phyloP scores from a whole-genome alignment of 2,888 invertebrate genomes.

The Meliscaeva auricollis region DNA sequence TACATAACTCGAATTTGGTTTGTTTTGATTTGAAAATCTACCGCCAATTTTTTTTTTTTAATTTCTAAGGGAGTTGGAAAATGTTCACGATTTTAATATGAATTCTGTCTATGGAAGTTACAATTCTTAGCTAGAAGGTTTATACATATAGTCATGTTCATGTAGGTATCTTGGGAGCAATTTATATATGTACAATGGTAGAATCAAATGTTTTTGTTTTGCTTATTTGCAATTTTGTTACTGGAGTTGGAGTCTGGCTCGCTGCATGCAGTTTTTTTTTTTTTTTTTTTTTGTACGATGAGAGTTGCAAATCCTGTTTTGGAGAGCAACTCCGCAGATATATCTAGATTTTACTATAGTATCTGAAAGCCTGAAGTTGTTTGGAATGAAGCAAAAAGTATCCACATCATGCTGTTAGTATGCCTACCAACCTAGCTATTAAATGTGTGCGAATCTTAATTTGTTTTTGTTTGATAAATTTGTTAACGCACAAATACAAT shows the following conservation, averaged over 20 bases:
- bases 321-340: slow-evolving; percentile 7
- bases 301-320: slow-evolving; percentile 72
- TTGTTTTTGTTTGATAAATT: background rate
- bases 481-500: slow-evolving; percentile 3
- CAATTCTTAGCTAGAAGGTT: too few relatives aligned
- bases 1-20: background rate
- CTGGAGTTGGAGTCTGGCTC: background rate
- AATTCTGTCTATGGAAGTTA: background rate
- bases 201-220: slow-evolving; percentile 7
- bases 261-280: slow-evolving; percentile 13
- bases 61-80: too few relatives aligned
- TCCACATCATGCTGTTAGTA: too few relatives aligned
- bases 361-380: slow-evolving; percentile 2
- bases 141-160: too few relatives aligned
- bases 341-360: slow-evolving; percentile 18
- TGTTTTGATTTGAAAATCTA: slow-evolving; percentile 32
- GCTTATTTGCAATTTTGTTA: slow-evolving; percentile 1
- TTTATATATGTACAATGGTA: background rate
- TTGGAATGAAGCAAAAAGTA: background rate
- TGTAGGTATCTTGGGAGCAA: background rate
- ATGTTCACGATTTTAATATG: background rate
- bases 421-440: background rate
- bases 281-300: background rate
- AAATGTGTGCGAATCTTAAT: background rate
- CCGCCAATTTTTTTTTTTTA: slow-evolving; percentile 7